Evolutionary conservation across 1,140 invertebrate genomes (phyloP).

Genomic region (Drosophila willistoni): DNA sequence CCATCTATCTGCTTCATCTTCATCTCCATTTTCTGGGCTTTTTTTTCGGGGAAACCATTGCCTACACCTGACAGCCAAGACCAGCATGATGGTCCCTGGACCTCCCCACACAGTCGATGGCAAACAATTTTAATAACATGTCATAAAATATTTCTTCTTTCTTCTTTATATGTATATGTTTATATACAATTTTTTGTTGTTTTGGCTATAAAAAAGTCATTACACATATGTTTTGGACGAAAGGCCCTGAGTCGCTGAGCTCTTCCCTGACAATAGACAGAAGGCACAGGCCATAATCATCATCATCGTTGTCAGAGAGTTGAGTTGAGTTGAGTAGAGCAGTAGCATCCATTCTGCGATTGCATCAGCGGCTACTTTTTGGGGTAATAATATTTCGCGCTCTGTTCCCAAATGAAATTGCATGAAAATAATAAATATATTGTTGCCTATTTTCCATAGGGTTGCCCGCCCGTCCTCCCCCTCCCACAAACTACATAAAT

Average conservation of each 20-base stretch:
- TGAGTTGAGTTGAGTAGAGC: neutral
- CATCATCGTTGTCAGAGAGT: neutral
- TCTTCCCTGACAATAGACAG: conserved; percentile 25
- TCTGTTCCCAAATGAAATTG: conserved; percentile 51
- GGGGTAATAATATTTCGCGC: conserved; percentile 43
- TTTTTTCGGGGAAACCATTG: neutral
- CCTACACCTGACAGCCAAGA: conserved; percentile 24
- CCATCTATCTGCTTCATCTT: neutral
- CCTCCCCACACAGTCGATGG: conserved; percentile 36
- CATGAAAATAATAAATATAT: conserved; percentile 71
- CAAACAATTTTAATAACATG: conserved; percentile 78
- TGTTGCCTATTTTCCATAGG: conserved; percentile 61
- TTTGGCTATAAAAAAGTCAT: conserved; percentile 79
- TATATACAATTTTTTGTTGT: conserved; percentile 22
- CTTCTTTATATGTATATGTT: conserved; percentile 32
- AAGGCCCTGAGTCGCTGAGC: conserved; percentile 8
- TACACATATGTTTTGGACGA: conserved; percentile 57
- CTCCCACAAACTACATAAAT: neutral
- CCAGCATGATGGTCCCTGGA: neutral
- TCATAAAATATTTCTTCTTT: conserved; percentile 77
- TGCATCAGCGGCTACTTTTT: conserved; percentile 54
- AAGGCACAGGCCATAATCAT: conserved; percentile 9
- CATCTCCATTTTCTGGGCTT: neutral
- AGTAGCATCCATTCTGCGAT: conserved; percentile 29
- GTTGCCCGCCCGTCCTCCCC: neutral